These are phyloP conservation scores for Babylonia areolata DNA, from an alignment of 1,140 invertebrate species.

Conservation along the genomic window DNA sequence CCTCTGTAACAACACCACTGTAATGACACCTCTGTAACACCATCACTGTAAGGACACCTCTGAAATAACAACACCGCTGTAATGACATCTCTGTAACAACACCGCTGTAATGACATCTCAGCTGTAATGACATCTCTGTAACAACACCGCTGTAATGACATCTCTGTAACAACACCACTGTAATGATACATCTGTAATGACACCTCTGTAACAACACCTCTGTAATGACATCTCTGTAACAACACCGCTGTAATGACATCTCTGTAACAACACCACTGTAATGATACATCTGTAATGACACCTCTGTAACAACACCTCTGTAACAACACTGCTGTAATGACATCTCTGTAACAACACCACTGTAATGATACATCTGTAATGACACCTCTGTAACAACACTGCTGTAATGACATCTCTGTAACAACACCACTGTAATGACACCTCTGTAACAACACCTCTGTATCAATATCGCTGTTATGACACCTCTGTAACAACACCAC, in stretches of 20 bases:
- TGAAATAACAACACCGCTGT: neutral
- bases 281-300: neutral
- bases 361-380: too few relatives aligned
- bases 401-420: too few relatives aligned
- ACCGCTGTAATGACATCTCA: neutral
- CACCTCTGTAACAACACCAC: too few relatives aligned
- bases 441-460: too few relatives aligned
- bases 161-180: too few relatives aligned
- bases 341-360: neutral
- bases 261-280: neutral
- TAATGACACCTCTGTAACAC: neutral
- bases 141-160: too few relatives aligned
- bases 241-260: neutral
- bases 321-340: neutral
- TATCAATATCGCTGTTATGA: too few relatives aligned
- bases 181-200: neutral
- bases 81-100: neutral
- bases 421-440: too few relatives aligned
- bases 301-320: neutral
- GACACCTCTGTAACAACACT: too few relatives aligned
- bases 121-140: neutral
- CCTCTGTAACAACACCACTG: constrained; percentile 63
- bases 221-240: neutral
- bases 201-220: neutral
- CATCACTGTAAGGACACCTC: neutral